These are phyloP conservation scores for Notodonta dromedarius DNA, from an alignment of 2,888 invertebrate genomes.

Conservation along the genomic window DNA sequence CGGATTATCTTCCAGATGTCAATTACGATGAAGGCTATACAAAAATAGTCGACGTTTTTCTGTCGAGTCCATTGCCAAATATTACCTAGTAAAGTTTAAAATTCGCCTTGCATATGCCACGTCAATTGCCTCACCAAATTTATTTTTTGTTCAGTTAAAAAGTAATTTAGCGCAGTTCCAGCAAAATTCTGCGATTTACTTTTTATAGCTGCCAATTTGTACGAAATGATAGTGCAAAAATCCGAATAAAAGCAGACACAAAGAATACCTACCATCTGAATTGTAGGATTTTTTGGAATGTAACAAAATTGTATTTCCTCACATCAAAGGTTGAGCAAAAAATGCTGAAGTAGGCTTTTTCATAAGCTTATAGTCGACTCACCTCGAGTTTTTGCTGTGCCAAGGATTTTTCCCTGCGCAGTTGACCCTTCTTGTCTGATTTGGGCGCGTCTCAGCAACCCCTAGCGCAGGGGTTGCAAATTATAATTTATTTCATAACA, in stretches of 20 bases:
- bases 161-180: background rate
- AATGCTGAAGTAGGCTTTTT: constrained; percentile 41
- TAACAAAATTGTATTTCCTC: constrained; percentile 37
- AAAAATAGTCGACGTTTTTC: background rate
- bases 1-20: constrained; percentile 1
- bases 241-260: constrained; percentile 18
- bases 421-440: constrained; percentile 66
- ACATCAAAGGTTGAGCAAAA: constrained; percentile 44
- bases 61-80: background rate
- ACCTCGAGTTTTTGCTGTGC: constrained; percentile 41
- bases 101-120: background rate
- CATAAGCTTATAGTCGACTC: constrained; percentile 43
- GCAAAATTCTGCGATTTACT: background rate
- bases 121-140: background rate
- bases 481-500: constrained; percentile 63
- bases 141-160: background rate
- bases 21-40: background rate
- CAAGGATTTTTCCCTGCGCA: constrained; percentile 41
- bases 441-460: constrained; percentile 49
- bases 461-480: constrained; percentile 55
- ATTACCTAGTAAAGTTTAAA: background rate
- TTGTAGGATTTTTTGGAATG: constrained; percentile 31
- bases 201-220: constrained; percentile 5
- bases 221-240: constrained; percentile 5
- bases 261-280: constrained; percentile 26